phyloP scores from a whole-genome alignment of 2,888 invertebrate genomes.

The Lasioglossum malachurum region DNA sequence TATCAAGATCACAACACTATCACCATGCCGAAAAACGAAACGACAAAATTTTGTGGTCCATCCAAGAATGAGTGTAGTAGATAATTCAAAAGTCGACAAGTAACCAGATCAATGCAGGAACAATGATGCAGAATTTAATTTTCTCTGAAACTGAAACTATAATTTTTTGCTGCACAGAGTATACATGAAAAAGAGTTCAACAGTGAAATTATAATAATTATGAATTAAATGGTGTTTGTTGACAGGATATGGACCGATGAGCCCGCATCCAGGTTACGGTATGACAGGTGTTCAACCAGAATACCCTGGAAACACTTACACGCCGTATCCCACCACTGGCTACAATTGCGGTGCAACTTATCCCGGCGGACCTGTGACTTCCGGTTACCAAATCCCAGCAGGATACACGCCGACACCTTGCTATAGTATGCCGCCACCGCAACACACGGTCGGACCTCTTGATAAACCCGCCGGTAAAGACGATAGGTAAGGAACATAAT shows the following conservation, averaged over 20 bases:
- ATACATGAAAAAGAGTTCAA: not conserved
- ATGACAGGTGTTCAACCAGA: constrained; percentile 91
- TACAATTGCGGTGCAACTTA: constrained; percentile 86
- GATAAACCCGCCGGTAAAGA: constrained; percentile 90
- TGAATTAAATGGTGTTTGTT: constrained; percentile 18
- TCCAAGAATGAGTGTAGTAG: not conserved
- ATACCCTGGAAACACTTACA: constrained; percentile 91
- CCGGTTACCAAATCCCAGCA: constrained; percentile 88
- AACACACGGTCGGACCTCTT: constrained; percentile 86
- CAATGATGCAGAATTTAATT: not conserved
- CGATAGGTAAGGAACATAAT: constrained; percentile 87
- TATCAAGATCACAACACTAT: not conserved
- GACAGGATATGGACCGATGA: constrained; percentile 92
- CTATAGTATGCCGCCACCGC: constrained; percentile 95
- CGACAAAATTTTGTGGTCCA: not conserved
- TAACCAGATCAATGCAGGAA: not conserved
- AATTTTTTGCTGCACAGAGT: not conserved
- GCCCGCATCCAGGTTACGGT: constrained; percentile 94
- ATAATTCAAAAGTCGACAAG: not conserved
- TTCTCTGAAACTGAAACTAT: not conserved
- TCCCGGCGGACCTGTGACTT: constrained; percentile 86
- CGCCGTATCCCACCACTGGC: constrained; percentile 89
- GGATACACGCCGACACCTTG: constrained; percentile 91
- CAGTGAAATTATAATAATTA: not conserved
- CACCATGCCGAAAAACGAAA: not conserved